Conservation (phyloP, 2,888 invertebrate genomes). For the Gasteruption jaculator region DNA sequence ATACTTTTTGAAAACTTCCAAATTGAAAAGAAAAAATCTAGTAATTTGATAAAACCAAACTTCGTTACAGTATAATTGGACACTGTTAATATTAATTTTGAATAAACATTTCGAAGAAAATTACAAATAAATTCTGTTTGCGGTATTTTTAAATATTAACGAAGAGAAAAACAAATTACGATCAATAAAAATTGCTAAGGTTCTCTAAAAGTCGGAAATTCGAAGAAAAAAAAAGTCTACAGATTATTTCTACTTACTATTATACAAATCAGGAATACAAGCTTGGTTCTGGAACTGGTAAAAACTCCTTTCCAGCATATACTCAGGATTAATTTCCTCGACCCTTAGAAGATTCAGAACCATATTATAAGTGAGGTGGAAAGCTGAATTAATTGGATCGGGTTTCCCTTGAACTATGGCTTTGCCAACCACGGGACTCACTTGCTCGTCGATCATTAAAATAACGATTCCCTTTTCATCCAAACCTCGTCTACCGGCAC, state of each 20-base stretch:
- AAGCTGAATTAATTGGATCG: constrained; percentile 97
- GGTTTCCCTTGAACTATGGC: constrained; percentile 84
- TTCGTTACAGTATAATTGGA: constrained; percentile 12
- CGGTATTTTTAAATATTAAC: constrained; percentile 4
- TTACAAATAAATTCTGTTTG: too few species aligned
- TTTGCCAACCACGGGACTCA: constrained; percentile 72
- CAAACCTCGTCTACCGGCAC: constrained; percentile 94
- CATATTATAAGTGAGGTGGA: constrained; percentile 99
- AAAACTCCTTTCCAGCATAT: constrained; percentile 97
- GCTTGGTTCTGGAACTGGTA: constrained; percentile 99
- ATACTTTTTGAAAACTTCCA: too few species aligned
- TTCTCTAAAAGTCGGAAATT: constrained; percentile 10
- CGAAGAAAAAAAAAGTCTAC: neutral
- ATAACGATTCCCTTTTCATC: constrained; percentile 98
- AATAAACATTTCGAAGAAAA: constrained; percentile 12
- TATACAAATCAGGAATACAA: constrained; percentile 82
- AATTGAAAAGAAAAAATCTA: too few species aligned
- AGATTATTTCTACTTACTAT: constrained; percentile 60
- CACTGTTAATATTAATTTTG: neutral
- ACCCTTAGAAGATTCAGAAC: constrained; percentile 92
- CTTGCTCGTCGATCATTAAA: constrained; percentile 96
- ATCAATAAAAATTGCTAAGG: too few species aligned
- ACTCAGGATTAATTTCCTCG: constrained; percentile 99
- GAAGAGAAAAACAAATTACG: neutral
- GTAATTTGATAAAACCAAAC: too few species aligned